These are phyloP conservation scores for Pipistrellus pipistrellus DNA, from an alignment of 2,797 vertebrate species.

Conservation along the genomic window DNA sequence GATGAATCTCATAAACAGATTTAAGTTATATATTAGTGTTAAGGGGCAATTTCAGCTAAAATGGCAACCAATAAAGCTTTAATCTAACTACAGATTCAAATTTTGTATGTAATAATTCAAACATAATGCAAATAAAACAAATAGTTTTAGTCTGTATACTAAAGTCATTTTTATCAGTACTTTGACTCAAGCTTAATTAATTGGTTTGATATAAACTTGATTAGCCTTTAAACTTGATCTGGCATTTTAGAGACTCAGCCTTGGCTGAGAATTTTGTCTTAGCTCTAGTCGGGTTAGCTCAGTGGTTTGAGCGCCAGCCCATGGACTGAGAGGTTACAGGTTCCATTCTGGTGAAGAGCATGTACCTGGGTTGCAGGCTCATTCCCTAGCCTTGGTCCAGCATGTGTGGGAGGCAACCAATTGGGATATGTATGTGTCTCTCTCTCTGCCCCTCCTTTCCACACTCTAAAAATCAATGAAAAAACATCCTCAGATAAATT, in stretches of 20 bases:
- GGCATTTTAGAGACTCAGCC: background rate
- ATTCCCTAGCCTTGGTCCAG: too few species aligned
- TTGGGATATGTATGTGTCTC: too few species aligned
- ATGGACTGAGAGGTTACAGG: too few species aligned
- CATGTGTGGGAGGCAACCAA: too few species aligned
- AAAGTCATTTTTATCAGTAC: background rate
- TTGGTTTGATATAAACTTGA: background rate
- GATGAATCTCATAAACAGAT: constrained; percentile 23
- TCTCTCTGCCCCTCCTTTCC: too few species aligned
- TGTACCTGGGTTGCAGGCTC: too few species aligned
- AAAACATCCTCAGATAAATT: too few species aligned
- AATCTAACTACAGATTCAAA: background rate
- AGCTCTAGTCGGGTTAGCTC: too few species aligned
- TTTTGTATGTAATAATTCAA: background rate
- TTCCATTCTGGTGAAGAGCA: too few species aligned
- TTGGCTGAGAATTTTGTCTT: background rate
- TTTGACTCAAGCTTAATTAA: constrained; percentile 7
- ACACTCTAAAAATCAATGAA: too few species aligned
- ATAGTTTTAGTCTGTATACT: background rate
- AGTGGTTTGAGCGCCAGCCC: too few species aligned
- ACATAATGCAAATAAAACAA: background rate
- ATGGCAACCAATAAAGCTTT: background rate
- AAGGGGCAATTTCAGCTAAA: background rate
- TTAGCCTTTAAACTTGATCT: background rate
- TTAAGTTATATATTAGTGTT: background rate